Conservation (phyloP, 2,888 invertebrate genomes). For the Magallana nippona region DNA sequence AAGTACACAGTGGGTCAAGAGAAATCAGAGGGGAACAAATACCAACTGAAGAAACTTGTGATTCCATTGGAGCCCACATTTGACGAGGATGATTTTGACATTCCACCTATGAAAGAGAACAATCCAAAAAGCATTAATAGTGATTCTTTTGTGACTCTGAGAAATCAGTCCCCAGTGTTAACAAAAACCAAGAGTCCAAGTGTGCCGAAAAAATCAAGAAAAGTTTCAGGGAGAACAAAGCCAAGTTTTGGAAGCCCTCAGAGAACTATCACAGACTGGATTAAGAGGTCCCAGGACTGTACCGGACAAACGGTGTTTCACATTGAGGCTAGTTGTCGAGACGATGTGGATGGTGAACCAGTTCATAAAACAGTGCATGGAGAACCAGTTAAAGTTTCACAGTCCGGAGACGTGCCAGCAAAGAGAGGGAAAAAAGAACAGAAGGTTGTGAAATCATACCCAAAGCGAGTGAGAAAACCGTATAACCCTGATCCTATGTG, state of each 20-base stretch:
- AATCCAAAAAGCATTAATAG: constrained; percentile 17
- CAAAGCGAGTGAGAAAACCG: constrained; percentile 36
- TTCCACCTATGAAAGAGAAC: constrained; percentile 41
- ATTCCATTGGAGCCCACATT: constrained; percentile 63
- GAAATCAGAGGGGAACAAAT: neutral
- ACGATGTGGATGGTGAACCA: neutral
- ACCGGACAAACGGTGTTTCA: neutral
- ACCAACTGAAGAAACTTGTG: constrained; percentile 52
- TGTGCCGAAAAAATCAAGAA: constrained; percentile 1
- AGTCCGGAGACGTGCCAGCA: neutral
- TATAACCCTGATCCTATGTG: constrained; percentile 40
- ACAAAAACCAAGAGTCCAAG: constrained; percentile 26
- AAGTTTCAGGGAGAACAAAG: constrained; percentile 12
- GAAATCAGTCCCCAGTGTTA: constrained; percentile 21
- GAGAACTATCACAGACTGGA: constrained; percentile 55
- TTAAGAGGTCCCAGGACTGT: constrained; percentile 27
- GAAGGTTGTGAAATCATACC: constrained; percentile 22
- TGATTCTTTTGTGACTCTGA: neutral
- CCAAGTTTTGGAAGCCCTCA: constrained; percentile 44
- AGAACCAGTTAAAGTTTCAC: neutral
- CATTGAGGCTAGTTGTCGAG: neutral
- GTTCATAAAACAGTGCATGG: neutral
- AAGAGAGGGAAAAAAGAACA: constrained; percentile 8
- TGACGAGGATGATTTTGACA: constrained; percentile 51
- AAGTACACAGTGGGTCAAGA: neutral